These are phyloP conservation scores for Conus canariensis DNA, from an alignment of 2,888 invertebrate species.

Conservation along the genomic window DNA sequence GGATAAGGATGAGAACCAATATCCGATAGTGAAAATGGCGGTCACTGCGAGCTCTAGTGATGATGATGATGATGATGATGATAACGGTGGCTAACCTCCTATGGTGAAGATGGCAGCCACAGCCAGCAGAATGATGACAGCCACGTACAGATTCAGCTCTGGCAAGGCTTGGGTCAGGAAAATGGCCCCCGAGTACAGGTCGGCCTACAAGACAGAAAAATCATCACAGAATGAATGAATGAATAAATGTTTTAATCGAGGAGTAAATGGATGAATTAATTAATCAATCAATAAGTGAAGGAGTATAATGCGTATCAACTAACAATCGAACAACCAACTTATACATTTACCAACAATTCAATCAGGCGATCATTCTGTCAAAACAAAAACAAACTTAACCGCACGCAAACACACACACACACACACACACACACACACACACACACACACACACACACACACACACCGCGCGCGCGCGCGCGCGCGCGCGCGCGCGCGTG, in stretches of 20 bases:
- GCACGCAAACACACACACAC: no score
- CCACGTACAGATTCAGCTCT: constrained; percentile 80
- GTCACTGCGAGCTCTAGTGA: background rate
- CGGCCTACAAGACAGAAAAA: constrained; percentile 67
- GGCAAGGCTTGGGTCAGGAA: constrained; percentile 80
- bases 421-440: no score
- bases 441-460: no score
- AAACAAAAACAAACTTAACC: no score
- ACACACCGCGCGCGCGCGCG: no score
- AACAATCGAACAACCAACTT: background rate
- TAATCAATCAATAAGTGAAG: background rate
- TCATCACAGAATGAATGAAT: background rate
- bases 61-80: background rate
- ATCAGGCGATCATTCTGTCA: no score
- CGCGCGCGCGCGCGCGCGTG: no score
- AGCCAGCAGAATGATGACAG: constrained; percentile 79
- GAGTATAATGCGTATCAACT: background rate
- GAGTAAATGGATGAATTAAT: background rate
- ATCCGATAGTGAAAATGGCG: no score
- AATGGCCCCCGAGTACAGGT: constrained; percentile 81
- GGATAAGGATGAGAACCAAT: no score
- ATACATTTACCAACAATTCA: no score
- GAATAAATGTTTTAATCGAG: background rate
- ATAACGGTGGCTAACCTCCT: constrained; percentile 71
- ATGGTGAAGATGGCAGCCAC: constrained; percentile 81